Percentiles rank a stretch among this genome's conserved stretches.
Conservation (phyloP, 2,113 vertebrate species). For the Syrrhaptes paradoxus region DNA sequence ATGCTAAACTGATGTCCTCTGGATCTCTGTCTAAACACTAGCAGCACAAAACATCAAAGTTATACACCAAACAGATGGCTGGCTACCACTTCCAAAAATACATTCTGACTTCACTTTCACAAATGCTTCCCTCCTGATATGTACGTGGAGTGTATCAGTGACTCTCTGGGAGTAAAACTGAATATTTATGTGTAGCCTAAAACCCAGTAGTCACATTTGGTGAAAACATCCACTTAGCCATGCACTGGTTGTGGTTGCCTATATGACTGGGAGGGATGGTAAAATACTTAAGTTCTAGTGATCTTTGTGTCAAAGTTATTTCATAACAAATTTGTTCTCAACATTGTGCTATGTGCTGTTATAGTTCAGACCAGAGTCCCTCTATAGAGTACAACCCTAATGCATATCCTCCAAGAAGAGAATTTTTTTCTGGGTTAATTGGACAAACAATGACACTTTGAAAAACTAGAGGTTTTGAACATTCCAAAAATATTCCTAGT, state of each 20-base stretch:
- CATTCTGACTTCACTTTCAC: neutral
- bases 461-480: neutral
- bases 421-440: neutral
- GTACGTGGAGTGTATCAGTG: neutral
- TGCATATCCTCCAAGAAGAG: neutral
- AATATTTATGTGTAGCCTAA: neutral
- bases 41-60: neutral
- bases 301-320: neutral
- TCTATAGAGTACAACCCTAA: neutral
- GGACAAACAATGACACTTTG: neutral
- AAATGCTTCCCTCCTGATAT: neutral
- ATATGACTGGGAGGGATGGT: neutral
- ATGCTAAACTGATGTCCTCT: neutral
- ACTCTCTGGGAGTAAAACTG: neutral
- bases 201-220: neutral
- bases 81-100: neutral
- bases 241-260: neutral
- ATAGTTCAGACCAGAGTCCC: accelerated
- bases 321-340: neutral
- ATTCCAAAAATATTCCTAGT: neutral
- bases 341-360: neutral
- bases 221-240: neutral
- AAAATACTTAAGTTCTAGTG: neutral
- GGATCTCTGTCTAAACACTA: neutral
- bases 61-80: neutral